Conservation (phyloP, 1,140 invertebrate species). For the Cataglyphis hispanica region DNA sequence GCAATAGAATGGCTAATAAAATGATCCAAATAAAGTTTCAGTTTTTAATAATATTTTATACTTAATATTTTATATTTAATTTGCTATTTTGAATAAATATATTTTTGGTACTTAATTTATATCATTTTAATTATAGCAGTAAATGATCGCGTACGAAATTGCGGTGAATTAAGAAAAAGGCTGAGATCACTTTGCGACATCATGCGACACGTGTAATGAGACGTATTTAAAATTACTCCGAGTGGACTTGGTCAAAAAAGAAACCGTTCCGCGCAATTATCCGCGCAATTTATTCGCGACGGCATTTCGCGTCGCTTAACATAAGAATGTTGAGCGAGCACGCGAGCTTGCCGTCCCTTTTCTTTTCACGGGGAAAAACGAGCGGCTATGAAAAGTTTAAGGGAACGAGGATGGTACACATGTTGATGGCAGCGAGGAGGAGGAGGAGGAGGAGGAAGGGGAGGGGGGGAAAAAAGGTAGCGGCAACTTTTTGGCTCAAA, state of each 20-base stretch:
- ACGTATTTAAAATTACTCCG: slow-evolving; percentile 42
- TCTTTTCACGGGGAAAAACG: slow-evolving; percentile 25
- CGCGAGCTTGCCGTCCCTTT: not conserved
- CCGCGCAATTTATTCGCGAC: slow-evolving; percentile 56
- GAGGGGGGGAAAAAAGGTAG: not conserved
- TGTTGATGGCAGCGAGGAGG: not conserved
- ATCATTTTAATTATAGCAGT: not conserved
- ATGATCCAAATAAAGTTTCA: not conserved
- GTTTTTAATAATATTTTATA: too few species aligned
- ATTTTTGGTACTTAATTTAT: too few species aligned
- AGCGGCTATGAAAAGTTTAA: slow-evolving; percentile 54
- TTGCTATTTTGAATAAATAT: not conserved
- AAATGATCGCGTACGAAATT: not conserved
- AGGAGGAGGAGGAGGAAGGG: not conserved
- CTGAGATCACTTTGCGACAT: slow-evolving; percentile 30
- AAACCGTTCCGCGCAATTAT: slow-evolving; percentile 57
- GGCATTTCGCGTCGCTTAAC: slow-evolving; percentile 55
- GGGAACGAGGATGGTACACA: not conserved
- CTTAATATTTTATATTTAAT: too few species aligned
- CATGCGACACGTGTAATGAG: slow-evolving; percentile 30
- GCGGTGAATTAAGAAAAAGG: slow-evolving; percentile 11
- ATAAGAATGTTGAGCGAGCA: slow-evolving; percentile 47
- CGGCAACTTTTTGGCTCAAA: slow-evolving; percentile 1
- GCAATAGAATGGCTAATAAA: not conserved
- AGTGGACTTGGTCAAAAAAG: slow-evolving; percentile 14